Percentiles rank a stretch among this genome's conserved stretches.
Conservation (phyloP, 2,888 invertebrate species). For the Lasius platythorax region DNA sequence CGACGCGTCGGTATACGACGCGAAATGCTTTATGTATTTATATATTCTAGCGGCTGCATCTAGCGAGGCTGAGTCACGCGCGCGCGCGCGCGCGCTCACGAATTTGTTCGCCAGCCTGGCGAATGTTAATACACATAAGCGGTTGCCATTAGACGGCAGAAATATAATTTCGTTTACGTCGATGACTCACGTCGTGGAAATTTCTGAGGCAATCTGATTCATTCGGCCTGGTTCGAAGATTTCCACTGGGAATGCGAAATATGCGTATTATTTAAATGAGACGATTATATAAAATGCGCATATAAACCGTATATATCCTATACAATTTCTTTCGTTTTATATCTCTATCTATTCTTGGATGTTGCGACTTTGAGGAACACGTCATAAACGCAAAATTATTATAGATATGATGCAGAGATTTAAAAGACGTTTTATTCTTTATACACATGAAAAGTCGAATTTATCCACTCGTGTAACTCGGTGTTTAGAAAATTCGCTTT, state of each 20-base stretch:
- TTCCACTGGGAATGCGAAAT: slow-evolving; percentile 32
- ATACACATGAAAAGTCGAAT: not conserved
- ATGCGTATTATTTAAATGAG: slow-evolving; percentile 22
- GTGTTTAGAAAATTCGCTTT: slow-evolving; percentile 9
- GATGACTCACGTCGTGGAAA: slow-evolving; percentile 71
- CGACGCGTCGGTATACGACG: slow-evolving; percentile 43
- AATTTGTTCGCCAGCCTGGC: slow-evolving; percentile 70
- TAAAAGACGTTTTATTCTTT: not conserved
- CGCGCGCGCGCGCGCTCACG: not conserved
- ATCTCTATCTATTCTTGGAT: not conserved
- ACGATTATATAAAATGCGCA: slow-evolving; percentile 26
- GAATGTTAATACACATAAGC: slow-evolving; percentile 57
- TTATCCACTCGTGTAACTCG: too few relatives aligned
- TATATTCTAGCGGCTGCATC: slow-evolving; percentile 58
- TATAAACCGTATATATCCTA: not conserved
- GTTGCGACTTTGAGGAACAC: slow-evolving; percentile 3
- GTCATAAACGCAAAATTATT: not conserved
- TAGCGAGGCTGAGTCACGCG: slow-evolving; percentile 68
- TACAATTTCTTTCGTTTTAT: slow-evolving; percentile 21
- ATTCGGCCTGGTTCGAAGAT: slow-evolving; percentile 60
- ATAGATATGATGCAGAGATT: not conserved
- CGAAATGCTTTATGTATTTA: slow-evolving; percentile 54
- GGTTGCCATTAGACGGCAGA: slow-evolving; percentile 70
- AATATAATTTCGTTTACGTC: slow-evolving; percentile 75
- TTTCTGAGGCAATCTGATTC: slow-evolving; percentile 68